Conservation (phyloP, 2,888 invertebrate genomes). For the Sarcophaga variegata region DNA sequence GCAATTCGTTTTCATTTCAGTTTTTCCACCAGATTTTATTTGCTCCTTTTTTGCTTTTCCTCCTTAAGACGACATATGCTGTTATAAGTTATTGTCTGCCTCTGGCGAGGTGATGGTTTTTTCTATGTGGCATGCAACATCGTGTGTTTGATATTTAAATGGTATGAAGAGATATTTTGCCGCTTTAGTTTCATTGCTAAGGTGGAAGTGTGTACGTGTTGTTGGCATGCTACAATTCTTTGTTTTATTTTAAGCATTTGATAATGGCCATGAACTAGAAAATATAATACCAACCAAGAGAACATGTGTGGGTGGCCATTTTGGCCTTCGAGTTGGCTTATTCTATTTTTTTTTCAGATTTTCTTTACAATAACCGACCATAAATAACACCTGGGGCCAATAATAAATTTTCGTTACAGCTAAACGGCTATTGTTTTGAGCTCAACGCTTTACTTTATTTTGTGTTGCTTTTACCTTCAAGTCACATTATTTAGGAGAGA, state of each 20-base stretch:
- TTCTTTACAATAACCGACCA: conserved; percentile 29
- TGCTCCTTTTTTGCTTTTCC: too few relatives aligned
- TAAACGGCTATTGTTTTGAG: background rate
- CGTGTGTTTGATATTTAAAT: conserved; percentile 19
- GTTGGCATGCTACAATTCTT: background rate
- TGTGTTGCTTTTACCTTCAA: background rate
- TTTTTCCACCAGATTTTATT: too few relatives aligned
- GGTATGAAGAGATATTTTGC: background rate
- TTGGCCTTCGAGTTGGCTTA: background rate
- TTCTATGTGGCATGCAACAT: conserved; percentile 10
- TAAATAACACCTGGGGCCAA: conserved; percentile 47
- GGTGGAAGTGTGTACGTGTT: background rate
- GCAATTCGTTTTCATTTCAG: too few relatives aligned
- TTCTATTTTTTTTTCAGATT: background rate
- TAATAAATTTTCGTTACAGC: conserved; percentile 42
- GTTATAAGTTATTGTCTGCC: too few relatives aligned
- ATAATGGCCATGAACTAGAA: conserved; percentile 68
- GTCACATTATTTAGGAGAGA: background rate
- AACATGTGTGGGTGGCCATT: conserved; percentile 31
- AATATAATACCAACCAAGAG: conserved; percentile 12
- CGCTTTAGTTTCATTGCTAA: background rate
- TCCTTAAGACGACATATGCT: too few relatives aligned
- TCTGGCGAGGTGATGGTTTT: background rate
- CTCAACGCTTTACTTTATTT: background rate
- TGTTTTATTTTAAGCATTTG: conserved; percentile 12